These are phyloP conservation scores for Nibea coibor DNA, from an alignment of 2,113 vertebrate genomes.

Conservation along the genomic window DNA sequence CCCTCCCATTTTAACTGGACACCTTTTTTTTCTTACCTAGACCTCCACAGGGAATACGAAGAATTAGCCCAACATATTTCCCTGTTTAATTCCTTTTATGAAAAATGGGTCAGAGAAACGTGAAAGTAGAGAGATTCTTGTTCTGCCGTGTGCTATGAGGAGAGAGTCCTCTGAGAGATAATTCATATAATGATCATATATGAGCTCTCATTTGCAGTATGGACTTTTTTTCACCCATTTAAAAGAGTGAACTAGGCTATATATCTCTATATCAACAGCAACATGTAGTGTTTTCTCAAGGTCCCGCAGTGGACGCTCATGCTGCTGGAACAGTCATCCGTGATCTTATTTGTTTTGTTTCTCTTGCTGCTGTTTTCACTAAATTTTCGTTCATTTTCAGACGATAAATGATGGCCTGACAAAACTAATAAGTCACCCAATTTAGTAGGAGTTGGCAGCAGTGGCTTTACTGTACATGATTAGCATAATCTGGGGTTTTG, in stretches of 20 bases:
- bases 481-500: constrained; percentile 54
- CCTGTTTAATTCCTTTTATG: constrained; percentile 36
- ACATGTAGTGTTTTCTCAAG: neutral
- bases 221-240: neutral
- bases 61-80: constrained; percentile 53
- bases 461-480: constrained; percentile 46
- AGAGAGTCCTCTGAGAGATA: constrained; percentile 15
- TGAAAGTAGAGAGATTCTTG: neutral
- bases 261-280: too few relatives aligned
- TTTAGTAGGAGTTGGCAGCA: constrained; percentile 24
- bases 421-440: constrained; percentile 55
- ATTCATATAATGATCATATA: constrained; percentile 1
- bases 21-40: constrained; percentile 20
- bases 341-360: neutral
- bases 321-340: neutral
- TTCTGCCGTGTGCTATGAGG: neutral
- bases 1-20: constrained; percentile 41
- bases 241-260: neutral
- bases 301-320: neutral
- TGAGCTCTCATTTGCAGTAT: neutral
- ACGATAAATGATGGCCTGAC: constrained; percentile 62
- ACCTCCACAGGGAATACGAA: constrained; percentile 49
- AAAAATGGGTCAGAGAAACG: constrained; percentile 60
- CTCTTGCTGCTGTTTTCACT: constrained; percentile 37
- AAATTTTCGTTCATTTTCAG: constrained; percentile 46